Conservation (phyloP, 2,888 invertebrate species). For the Volucella inflata region DNA sequence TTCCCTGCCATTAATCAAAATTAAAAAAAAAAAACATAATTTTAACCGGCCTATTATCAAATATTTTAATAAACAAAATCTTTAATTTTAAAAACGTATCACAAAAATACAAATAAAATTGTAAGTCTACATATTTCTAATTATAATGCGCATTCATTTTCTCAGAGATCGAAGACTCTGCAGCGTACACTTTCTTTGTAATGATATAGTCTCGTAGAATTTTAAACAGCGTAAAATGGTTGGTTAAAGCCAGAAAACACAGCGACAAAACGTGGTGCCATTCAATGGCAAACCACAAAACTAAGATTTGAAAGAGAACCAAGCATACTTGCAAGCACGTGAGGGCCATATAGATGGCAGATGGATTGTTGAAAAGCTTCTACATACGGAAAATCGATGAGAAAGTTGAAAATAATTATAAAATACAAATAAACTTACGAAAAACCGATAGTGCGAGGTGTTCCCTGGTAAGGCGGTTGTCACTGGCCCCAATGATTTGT, state of each 20-base stretch:
- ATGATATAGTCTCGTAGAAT: conserved; percentile 93
- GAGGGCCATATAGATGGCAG: conserved; percentile 89
- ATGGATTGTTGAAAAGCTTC: conserved; percentile 94
- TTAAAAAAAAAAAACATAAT: no score
- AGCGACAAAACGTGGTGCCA: conserved; percentile 97
- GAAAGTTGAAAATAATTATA: neutral
- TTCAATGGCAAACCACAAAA: conserved; percentile 91
- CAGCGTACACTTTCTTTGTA: conserved; percentile 90
- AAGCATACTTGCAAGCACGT: conserved; percentile 89
- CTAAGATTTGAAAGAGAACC: conserved; percentile 90
- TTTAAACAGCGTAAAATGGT: conserved; percentile 96
- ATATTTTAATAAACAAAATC: conserved; percentile 2
- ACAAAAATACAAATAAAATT: conserved; percentile 34
- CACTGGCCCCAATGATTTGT: conserved; percentile 90
- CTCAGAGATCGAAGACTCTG: conserved; percentile 80
- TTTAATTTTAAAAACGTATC: conserved; percentile 45
- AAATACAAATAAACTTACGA: conserved; percentile 87
- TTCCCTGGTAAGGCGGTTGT: conserved; percentile 96
- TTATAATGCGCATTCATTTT: conserved; percentile 77
- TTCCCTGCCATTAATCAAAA: no score
- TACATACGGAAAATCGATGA: conserved; percentile 83
- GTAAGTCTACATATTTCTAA: conserved; percentile 34
- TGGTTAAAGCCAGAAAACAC: conserved; percentile 93
- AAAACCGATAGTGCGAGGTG: conserved; percentile 91
- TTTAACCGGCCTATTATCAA: no score